phyloP scores from a whole-genome alignment of 1,140 invertebrate genomes.

The Formica exsecta region DNA sequence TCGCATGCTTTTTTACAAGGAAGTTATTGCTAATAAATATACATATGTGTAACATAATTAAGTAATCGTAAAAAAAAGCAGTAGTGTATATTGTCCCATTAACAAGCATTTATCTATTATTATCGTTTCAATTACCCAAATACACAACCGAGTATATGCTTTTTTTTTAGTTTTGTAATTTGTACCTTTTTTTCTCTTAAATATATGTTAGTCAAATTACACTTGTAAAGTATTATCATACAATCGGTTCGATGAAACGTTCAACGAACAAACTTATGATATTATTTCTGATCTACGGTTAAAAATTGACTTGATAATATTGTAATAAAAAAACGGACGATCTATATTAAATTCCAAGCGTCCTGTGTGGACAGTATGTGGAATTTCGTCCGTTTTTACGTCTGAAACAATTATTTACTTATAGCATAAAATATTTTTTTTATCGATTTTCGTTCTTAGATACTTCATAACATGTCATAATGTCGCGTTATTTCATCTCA shows the following conservation, averaged over 20 bases:
- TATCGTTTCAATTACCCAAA: not conserved
- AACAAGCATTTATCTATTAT: not conserved
- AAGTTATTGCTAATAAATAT: not conserved
- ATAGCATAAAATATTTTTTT: not conserved
- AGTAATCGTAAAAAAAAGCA: not conserved
- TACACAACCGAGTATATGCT: not conserved
- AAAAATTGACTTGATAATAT: conserved; percentile 26
- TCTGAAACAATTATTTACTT: not conserved
- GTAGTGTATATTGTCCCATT: not conserved
- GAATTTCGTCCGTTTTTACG: not conserved
- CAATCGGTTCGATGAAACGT: conserved; percentile 22
- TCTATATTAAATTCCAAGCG: conserved; percentile 32
- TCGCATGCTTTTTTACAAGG: not conserved
- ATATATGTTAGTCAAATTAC: not conserved
- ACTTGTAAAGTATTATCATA: not conserved
- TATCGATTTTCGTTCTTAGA: not conserved
- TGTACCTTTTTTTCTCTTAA: not conserved
- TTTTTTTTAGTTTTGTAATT: not conserved
- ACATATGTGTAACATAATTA: not conserved
- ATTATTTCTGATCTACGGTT: not conserved
- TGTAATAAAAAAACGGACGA: conserved; percentile 59
- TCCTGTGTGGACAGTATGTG: not conserved
- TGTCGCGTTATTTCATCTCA: not conserved
- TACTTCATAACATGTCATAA: not conserved
- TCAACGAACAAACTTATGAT: conserved; percentile 56